A percentile compares a stretch with the other conserved stretches of the same genome.
phyloP scores from a whole-genome alignment of 2,113 vertebrate genomes.

The Bos indicus region DNA sequence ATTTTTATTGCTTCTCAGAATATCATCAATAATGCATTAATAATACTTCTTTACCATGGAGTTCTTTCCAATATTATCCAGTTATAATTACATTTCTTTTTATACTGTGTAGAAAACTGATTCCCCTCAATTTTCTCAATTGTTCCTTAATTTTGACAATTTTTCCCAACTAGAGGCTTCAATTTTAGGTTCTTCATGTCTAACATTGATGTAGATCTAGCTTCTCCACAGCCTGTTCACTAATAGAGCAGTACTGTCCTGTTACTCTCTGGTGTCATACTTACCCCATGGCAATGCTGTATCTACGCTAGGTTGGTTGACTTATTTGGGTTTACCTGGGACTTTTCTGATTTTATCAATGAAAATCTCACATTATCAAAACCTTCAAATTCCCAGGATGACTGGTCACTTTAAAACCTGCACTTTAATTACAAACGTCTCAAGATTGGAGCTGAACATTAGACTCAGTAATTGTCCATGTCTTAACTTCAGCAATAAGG shows the following conservation, averaged over 20 bases:
- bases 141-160: not conserved
- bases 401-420: not conserved
- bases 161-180: not conserved
- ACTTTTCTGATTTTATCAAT: not conserved
- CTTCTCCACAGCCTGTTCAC: not conserved
- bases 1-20: not conserved
- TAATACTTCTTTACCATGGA: not conserved
- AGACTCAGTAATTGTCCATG: not conserved
- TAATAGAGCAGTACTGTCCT: not conserved
- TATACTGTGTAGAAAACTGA: not conserved
- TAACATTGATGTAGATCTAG: not conserved
- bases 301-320: not conserved
- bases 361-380: not conserved
- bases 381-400: not conserved
- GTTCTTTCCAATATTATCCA: not conserved
- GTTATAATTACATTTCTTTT: not conserved
- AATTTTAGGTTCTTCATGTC: not conserved
- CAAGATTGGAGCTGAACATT: not conserved
- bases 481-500: not conserved
- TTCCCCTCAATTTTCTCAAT: not conserved
- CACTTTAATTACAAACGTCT: not conserved
- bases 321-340: not conserved
- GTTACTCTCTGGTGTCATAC: not conserved
- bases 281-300: not conserved
- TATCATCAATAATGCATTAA: not conserved